Evolutionary conservation across 2,888 invertebrate species (phyloP), one percentile per base, ranked within the genome.

Genomic region (Rambutsinella grinnellia): DNA sequence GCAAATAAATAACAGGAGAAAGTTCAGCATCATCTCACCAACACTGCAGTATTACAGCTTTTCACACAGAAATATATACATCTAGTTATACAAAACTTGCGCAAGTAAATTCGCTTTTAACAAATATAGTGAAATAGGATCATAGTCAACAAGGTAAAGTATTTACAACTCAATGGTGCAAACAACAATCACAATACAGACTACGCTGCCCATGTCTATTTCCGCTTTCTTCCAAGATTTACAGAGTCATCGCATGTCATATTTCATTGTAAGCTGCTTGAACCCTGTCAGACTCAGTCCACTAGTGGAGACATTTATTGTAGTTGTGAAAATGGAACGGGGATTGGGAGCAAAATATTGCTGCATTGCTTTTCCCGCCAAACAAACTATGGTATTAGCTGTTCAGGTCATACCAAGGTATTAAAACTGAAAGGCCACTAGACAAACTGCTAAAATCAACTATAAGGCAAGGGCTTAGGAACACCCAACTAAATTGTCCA

Each of bases 201-300:
- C 5, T 36, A 36, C 36, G 36, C 36, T 36, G 36, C 36, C 5
- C 36, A 36, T 46, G 28, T 36, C 57, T 24, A 15, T 26, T 57
- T 49, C 13, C 57, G 1, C 19, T 51, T 58, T 23, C 49, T 62
- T 63, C 65, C 5, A 72, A 65, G 60, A 63, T 72, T 51, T 28
- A 23, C 17, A 27, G 36, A 36, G 36, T 36, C 36, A 57, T 63
- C 46, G 63, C 63, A 63, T 63, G 63, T 66, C 58, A 72, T 72
- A 72, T 65, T 72, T 72, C 65, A 57, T 72, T 57, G 56, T 71
- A 72, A 72, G 60, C 72, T 51, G 60, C 72, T 65, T 72, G 72
- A 72, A 72, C 72, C 72, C 65, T 72, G 72, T 65, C 72, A 72
- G 44, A 66, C 53, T 72, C 72, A 72, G 72, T 70, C 69, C 69